phyloP scores from a whole-genome alignment of 2,888 invertebrate species.

The Zygothrica quintamaculata region DNA sequence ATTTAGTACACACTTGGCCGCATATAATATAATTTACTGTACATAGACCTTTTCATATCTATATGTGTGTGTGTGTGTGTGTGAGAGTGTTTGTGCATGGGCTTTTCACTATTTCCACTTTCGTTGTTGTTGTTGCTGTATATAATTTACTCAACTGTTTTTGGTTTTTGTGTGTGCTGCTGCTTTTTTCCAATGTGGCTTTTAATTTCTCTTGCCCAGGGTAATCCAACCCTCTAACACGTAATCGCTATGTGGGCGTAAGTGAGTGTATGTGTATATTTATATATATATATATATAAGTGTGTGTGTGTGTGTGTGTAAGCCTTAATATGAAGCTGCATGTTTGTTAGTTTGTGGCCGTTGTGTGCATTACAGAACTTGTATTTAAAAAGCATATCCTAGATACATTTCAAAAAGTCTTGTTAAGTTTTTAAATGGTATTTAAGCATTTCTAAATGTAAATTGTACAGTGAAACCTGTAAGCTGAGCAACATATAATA shows the following conservation, averaged over 20 bases:
- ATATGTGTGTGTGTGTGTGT: slow-evolving; percentile 18
- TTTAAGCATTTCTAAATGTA: background rate
- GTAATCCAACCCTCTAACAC: slow-evolving; percentile 56
- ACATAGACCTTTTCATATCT: slow-evolving; percentile 65
- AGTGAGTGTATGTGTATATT: slow-evolving; percentile 14
- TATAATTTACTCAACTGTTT: slow-evolving; percentile 79
- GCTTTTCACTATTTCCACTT: slow-evolving; percentile 29
- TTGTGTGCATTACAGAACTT: slow-evolving; percentile 36
- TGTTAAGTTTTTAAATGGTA: background rate
- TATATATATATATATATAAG: slow-evolving; percentile 2
- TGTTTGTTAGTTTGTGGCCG: slow-evolving; percentile 28
- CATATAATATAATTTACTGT: slow-evolving; percentile 81
- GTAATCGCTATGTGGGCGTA: slow-evolving; percentile 16
- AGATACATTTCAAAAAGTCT: too few species aligned
- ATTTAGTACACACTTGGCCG: slow-evolving; percentile 76
- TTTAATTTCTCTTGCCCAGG: slow-evolving; percentile 47
- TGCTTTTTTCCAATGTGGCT: slow-evolving; percentile 62
- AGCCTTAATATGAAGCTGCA: slow-evolving; percentile 2
- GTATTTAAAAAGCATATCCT: background rate
- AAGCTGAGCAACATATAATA: too few species aligned
- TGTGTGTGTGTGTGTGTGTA: slow-evolving; percentile 1
- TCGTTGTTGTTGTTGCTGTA: slow-evolving; percentile 56
- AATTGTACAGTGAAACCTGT: too few species aligned
- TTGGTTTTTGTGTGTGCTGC: slow-evolving; percentile 74
- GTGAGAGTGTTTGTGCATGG: slow-evolving; percentile 21